Base-by-base conservation (phyloP, 2,888 invertebrate genomes). In the Kuschelorhynchus macadamiae region DNA sequence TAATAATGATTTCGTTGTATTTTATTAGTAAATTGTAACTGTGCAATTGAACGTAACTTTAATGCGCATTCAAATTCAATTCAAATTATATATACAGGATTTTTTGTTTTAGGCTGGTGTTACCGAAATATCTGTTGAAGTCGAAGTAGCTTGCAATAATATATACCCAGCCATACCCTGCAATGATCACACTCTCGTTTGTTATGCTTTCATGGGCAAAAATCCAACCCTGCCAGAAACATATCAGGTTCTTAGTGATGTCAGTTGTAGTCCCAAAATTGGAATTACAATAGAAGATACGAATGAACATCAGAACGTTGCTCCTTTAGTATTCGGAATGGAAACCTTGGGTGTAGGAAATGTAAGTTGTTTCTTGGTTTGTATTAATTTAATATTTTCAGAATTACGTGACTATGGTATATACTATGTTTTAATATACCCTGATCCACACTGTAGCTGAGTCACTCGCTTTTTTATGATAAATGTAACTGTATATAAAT, bases 141-240 rank as follows among this genome's bases (percentile, higher is more conserved):
- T 81, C 20, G 74, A 77, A 44, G 78, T 77, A 9, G 75, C 76
- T 12, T 81, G 81, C 63, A 56, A 73, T 18, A 67, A 71, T 25
- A 71, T 66, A 20, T 72, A 73, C 16, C 74, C 75, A 21, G 77
- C 74, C 30, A 67, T 74, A 5, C 77, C 77, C 12, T 79, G 81
- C 70, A 67, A 64, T 30, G 74, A 75, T 21, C 73, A 70, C 1
- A 47, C 72, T 5, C 71, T 80, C 8, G 75, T 68, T 32, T 82
- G 82, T 59, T 70, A 74, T 32, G 80, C 77, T 21, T 75, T 78
- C 53, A 71, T 81, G 11, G 70, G 74, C 33, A 71, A 73, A 44
- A 71, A 72, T 36, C 70, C 71, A 11, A 71, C 53, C 12, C 44
- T 64, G 42, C 70, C 67, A n/a, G 70, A 67, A 7, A 64, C 64